Base-by-base conservation (phyloP, 2,113 vertebrate genomes). In the Gallinago media region DNA sequence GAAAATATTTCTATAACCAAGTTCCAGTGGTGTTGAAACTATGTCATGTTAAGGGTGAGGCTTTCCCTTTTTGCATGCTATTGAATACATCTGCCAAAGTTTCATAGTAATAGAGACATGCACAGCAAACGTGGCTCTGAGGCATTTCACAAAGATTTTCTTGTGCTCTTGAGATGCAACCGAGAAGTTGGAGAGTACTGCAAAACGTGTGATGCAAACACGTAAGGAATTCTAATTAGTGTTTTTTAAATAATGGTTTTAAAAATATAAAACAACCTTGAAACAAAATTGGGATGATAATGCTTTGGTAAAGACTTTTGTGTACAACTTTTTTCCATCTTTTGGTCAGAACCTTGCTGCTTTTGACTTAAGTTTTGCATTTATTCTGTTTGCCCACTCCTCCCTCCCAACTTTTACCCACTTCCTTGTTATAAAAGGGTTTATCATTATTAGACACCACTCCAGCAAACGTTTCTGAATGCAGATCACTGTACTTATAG, bases 1-100 rank as follows among this genome's bases (percentile, higher is more conserved):
- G 76, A 91, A 92, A 89, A 56, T 89, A 65, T 61, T 92, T 95
- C 86, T 75, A 27, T 72, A 77, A 81, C 52, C 26, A 15, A n/a
- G 22, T 36, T 65, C 27, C n/a, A 46, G 12, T 44, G 36, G 12
- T 82, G 61, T 72, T 85, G 92, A 54, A 91, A 85, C 29, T 34
- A 11, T 92, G 58, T 90, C 67, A 18, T 23, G 15, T 65, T 79
- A 70, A 58, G 70, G 26, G 29, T 76, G 77, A 95, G 46, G 61
- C 85, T 96, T 90, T 93, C 34, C 42, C 63, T 76, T 65, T 89
- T 90, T 76, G 36, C 59, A 12, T 92, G 50, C 50, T 44, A 5
- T 40, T 73, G 42, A 88, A 44, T 82, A 22, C 23, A 42, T 82
- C 74, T 92, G 44, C 63, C 46, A 15, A 71, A 63, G 85, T 78